Evolutionary conservation across 2,113 vertebrate species (phyloP), one percentile per base, ranked within the genome.

Genomic region (Ranitomeya imitator): DNA sequence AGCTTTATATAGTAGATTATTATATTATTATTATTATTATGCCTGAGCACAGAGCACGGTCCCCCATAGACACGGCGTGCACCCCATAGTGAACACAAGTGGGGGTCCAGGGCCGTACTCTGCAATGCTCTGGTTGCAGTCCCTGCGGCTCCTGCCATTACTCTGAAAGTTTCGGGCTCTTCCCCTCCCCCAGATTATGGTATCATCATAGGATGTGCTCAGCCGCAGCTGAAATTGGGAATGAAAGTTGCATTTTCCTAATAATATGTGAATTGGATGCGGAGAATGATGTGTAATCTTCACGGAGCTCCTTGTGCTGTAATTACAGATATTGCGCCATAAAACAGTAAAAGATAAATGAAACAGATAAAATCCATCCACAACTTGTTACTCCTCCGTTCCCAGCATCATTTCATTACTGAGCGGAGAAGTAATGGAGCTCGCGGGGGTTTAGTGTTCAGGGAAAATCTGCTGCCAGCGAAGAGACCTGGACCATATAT

Each of bases 301-400:
- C 71, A 74, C 51, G 11, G 18, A 18, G 71, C 37, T 74, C 26
- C 6, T 37, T 76, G 73, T 71, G 73, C 73, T 11, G 69, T 73
- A 77, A 77, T 77, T 77, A 77, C 37, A 77, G 37, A 52, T 52
- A 77, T 51, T 73, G 69, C 37, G 26, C 23, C 69, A 73, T 73
- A 73, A 73, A 71, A 37, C 69, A 73, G 69, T 73, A 73, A 31
- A 73, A 31, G 15, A 73, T 37, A 73, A 73, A 73, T 73, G 69
- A 31, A 73, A 73, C 26, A 73, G 69, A 73, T 73, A 73, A 37
- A 73, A 37, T 1, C 15, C 31, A 37, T 73, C 26, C 69, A 8
- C 69, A 73, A 37, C 69, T 15, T 37, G 69, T 73, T 37, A 73
- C 69, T 73, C 26, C 31, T 37, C 69, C 37, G 6, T 18, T 15